phyloP scores from a whole-genome alignment of 2,797 vertebrate species.

The Smutsia temminckii region DNA sequence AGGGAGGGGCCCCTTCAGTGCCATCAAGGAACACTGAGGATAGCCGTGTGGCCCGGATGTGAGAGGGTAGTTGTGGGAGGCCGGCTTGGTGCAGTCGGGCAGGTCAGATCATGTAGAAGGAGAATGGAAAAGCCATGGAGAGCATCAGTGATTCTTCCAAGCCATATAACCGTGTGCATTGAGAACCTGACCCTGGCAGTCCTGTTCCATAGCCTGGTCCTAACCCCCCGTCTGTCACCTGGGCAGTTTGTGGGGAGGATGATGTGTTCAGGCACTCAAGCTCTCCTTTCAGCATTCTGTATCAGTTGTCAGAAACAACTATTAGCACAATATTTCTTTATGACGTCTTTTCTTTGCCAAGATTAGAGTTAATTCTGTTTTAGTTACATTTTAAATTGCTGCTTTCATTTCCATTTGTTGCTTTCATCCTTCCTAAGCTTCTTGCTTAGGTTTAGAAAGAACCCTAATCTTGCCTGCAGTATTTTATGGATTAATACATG shows the following conservation, averaged over 20 bases:
- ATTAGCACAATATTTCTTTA: background rate
- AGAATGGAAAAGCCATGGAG: fast-evolving
- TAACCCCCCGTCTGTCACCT: background rate
- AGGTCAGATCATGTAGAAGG: background rate
- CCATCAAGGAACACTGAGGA: background rate
- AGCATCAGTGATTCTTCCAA: background rate
- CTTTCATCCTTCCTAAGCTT: slow-evolving; percentile 28
- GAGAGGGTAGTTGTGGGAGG: fast-evolving
- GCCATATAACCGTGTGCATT: fast-evolving
- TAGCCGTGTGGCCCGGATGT: too few relatives aligned
- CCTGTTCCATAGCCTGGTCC: too few relatives aligned
- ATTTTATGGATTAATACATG: background rate
- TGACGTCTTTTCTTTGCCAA: slow-evolving; percentile 47
- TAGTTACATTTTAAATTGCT: slow-evolving; percentile 17
- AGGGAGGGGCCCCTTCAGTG: background rate
- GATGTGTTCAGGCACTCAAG: background rate
- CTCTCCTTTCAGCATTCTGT: background rate
- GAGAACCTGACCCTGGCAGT: background rate
- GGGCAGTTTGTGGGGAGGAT: background rate
- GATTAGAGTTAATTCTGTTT: slow-evolving; percentile 45
- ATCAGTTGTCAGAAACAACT: background rate
- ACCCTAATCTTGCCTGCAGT: background rate
- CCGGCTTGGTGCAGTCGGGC: background rate
- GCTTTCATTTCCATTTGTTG: background rate
- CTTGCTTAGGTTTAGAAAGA: slow-evolving; percentile 30